Evolutionary conservation across 2,113 vertebrate genomes (phyloP), one percentile per base, ranked within the genome.

Genomic region (Neolamprologus fasciatus): DNA sequence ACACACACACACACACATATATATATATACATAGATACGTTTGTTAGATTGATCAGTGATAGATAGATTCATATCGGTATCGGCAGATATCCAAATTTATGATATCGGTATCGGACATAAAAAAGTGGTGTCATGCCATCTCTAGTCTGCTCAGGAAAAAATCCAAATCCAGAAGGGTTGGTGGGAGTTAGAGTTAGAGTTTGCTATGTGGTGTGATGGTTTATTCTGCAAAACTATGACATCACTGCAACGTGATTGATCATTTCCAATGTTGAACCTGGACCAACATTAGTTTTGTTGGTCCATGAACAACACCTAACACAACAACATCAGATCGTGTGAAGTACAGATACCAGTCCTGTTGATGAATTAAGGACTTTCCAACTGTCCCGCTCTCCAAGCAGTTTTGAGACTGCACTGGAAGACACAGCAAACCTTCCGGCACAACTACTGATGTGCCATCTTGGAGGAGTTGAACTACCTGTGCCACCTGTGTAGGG

Each of bases 1-100:
- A 33, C 33, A 35, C 8, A 35, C 33, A 35, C 33, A 35, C 8
- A 4, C 2, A 35, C 2, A 4, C 1, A 37, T 0, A 31, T 1
- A 35, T 4, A 4, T 35, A 35, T 9, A 16, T 2, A 16, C 0
- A 17, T 17, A 17, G 1, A 47, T 47, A 50, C 16, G 1, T 53
- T 53, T 21, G 2, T 21, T 54, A 21, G n/a, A 54, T 54, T 54
- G 10, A 12, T 54, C n/a, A 54, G n/a, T 54, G 21, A 21, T 21
- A 21, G 21, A 1, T 54, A 21, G 53, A 54, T 54, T 7, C n/a
- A 55, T 55, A 55, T 55, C n/a, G 6, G 53, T 23, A 23, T 7
- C 2, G 6, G 53, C n/a, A 55, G 53, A 55, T 55, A 54, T 54
- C 53, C 10, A 54, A 54, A 55, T 55, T 55, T 55, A 23, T 55